Percentiles rank a stretch among this genome's conserved stretches.
Conservation (phyloP, 2,113 vertebrate genomes). For the Orycteropus afer region DNA sequence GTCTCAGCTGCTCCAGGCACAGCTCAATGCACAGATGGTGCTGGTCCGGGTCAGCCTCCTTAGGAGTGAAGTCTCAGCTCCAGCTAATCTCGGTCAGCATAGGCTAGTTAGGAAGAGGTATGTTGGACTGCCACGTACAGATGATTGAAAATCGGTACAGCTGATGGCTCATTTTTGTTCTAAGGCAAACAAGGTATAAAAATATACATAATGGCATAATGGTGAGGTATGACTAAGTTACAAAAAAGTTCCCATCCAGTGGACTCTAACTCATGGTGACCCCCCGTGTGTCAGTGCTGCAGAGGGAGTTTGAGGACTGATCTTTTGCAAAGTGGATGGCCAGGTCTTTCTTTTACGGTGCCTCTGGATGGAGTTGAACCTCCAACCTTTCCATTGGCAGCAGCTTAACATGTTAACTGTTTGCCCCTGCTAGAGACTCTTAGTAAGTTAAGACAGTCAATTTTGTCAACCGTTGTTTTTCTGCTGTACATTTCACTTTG, state of each 20-base stretch:
- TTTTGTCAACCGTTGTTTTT: slow-evolving; percentile 10
- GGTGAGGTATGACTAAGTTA: background rate
- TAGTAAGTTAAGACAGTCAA: background rate
- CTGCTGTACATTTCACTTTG: background rate
- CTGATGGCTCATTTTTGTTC: slow-evolving; percentile 34
- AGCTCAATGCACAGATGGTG: slow-evolving; percentile 77
- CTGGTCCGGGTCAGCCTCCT: slow-evolving; percentile 71
- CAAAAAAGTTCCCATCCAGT: background rate
- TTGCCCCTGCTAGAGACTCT: background rate
- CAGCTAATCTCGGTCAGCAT: slow-evolving; percentile 80
- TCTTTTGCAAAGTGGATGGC: background rate
- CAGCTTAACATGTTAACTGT: background rate
- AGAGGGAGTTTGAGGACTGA: background rate
- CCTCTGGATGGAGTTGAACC: background rate
- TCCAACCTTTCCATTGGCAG: background rate
- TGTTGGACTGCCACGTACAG: slow-evolving; percentile 23
- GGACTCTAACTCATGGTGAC: background rate
- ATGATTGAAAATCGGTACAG: slow-evolving; percentile 36
- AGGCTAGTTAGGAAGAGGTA: slow-evolving; percentile 78
- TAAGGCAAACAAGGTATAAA: background rate
- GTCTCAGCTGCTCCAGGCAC: slow-evolving; percentile 55
- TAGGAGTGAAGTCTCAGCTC: slow-evolving; percentile 56
- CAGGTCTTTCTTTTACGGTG: no score
- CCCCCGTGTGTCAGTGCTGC: background rate
- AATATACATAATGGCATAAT: background rate